Evolutionary conservation across 2,113 vertebrate species (phyloP).

Genomic region (Hemicordylus capensis): DNA sequence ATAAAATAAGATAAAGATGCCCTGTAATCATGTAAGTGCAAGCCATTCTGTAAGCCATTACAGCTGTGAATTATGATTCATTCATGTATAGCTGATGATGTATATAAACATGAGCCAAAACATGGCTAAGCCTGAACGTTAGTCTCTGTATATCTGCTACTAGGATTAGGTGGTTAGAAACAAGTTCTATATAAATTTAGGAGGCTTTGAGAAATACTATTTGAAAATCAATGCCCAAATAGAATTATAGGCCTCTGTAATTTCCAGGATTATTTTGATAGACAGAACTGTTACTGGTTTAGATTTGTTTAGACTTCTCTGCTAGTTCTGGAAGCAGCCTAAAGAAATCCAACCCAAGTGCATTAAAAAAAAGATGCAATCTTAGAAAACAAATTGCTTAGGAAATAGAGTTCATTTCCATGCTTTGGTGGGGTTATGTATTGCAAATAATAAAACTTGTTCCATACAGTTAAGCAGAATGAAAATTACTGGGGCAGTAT

Average conservation of each 20-base stretch:
- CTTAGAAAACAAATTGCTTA: constrained; percentile 7
- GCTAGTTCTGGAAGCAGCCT: background rate
- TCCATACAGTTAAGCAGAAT: constrained; percentile 18
- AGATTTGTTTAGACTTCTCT: background rate
- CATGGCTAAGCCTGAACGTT: background rate
- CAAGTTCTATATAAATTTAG: background rate
- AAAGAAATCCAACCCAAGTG: background rate
- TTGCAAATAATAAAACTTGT: constrained; percentile 2
- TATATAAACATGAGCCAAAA: background rate
- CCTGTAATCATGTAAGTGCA: background rate
- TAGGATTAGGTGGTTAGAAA: background rate
- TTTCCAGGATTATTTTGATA: background rate
- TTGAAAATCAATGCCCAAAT: background rate
- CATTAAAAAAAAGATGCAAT: background rate
- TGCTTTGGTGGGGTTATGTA: background rate
- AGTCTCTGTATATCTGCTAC: background rate
- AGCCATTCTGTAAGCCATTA: background rate
- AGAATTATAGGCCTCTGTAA: background rate
- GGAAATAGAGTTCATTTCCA: constrained; percentile 21
- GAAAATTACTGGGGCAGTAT: background rate
- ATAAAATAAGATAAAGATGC: background rate
- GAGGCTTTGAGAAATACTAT: background rate
- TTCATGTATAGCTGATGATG: background rate
- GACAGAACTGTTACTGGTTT: background rate
- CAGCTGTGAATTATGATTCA: background rate